Evolutionary conservation across 2,797 vertebrate species (phyloP).

Genomic region (Lepilemur septentrionalis): DNA sequence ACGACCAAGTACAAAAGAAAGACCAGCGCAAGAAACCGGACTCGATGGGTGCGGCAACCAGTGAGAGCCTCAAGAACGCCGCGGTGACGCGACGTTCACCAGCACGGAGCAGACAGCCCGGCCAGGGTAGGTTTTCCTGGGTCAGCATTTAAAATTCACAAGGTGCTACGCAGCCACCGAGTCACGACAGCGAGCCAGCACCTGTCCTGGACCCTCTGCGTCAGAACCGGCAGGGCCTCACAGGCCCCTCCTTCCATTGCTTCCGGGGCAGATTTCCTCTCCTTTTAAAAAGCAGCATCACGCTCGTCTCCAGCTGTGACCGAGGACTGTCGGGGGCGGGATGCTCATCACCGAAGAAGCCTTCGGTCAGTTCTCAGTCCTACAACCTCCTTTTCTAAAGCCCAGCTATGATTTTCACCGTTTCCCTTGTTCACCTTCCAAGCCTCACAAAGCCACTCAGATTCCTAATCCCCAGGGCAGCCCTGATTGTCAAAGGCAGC

Average conservation of each 20-base stretch:
- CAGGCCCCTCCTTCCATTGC: background rate
- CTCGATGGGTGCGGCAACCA: background rate
- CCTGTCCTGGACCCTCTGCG: background rate
- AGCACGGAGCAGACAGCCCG: background rate
- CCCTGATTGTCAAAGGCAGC: background rate
- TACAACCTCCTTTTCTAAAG: background rate
- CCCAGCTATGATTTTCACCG: background rate
- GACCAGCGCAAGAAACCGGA: background rate
- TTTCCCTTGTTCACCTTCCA: background rate
- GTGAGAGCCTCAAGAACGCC: background rate
- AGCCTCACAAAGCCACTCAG: background rate
- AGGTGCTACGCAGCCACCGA: background rate
- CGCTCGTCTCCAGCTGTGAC: background rate
- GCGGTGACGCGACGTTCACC: rapidly evolving
- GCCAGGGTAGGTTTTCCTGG: background rate
- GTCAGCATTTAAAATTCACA: background rate
- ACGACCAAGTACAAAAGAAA: background rate
- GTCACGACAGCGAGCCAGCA: background rate
- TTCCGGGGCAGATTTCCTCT: background rate
- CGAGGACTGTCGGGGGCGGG: background rate
- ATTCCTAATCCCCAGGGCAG: background rate
- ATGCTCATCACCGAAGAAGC: background rate
- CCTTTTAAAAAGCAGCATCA: background rate
- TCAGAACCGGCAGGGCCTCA: background rate
- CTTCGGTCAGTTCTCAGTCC: background rate